These are phyloP conservation scores for Branchipolynoe longqiensis DNA, from an alignment of 2,888 invertebrate genomes.

Conservation along the genomic window DNA sequence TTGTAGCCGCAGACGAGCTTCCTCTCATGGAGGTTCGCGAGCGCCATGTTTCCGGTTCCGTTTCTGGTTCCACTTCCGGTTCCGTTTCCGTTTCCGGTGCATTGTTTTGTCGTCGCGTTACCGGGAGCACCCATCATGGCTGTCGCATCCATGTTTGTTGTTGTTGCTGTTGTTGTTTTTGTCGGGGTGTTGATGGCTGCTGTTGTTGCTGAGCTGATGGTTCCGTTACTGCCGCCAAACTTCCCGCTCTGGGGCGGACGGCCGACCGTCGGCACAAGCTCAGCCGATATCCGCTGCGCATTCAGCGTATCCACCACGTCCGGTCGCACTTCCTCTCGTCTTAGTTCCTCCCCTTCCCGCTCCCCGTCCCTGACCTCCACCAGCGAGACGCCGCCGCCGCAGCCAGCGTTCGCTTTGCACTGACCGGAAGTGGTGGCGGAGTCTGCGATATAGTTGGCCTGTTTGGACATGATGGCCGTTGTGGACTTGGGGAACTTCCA, in stretches of 20 bases:
- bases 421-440: too few species aligned
- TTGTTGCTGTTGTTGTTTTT: background rate
- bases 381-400: too few species aligned
- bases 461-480: too few species aligned
- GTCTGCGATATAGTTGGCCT: too few species aligned
- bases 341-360: background rate
- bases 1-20: background rate
- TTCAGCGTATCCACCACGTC: slow-evolving; percentile 24
- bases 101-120: background rate
- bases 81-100: background rate
- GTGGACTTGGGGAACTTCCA: background rate
- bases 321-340: background rate
- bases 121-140: background rate
- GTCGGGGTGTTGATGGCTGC: background rate
- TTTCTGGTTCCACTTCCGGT: background rate
- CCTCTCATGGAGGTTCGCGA: background rate
- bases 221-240: slow-evolving; percentile 30
- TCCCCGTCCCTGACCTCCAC: background rate
- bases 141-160: background rate
- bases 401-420: too few species aligned
- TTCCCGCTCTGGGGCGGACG: slow-evolving; percentile 16
- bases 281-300: background rate
- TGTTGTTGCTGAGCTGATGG: background rate
- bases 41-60: background rate
- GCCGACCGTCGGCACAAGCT: background rate